Evolutionary conservation across 2,888 invertebrate genomes (phyloP), one percentile per base, ranked within the genome.

Genomic region (Acrocera orbiculus): DNA sequence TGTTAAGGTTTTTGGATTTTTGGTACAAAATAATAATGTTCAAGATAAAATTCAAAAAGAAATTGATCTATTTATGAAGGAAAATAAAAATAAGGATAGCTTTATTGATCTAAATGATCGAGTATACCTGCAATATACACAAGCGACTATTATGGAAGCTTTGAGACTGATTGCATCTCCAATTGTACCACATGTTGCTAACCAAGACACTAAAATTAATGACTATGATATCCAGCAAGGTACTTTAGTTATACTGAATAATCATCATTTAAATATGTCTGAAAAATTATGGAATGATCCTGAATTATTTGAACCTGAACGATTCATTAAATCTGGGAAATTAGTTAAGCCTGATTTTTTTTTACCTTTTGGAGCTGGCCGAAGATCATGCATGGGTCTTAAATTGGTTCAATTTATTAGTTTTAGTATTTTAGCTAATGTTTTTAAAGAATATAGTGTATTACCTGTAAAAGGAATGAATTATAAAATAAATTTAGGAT

Each of bases 351-450:
- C 75, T 2, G 69, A 73, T 17, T 63, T 70, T 47, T 76, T 75
- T 47, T 51, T 75, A 14, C 76, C 76, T 0, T 76, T 75, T 50
- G 72, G 73, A 2, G 70, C 69, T 4, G 76, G 75, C 1, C 62
- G 69, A 40, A 56, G 75, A 24, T 69, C 72, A 20, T 76, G 76
- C 51, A 69, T 76, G 67, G 76, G 76, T 1, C 72, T 73, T 54
- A 72, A 70, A 48, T 61, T 76, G 57, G 72, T 74, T 1, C 70
- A 72, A 42, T 61, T 68, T 31, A 48, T 73, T 7, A 63, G 67
- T 33, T 70, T 70, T 44, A 58, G 67, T 3, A 58, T 64, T 4
- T 40, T 72, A 9, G 65, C 66, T 4, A 63, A 63, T 13, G 43
- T 72, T 13, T 47, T 72, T 35, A 68, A 70, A 48, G 61, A 65